A percentile compares a stretch with the other conserved stretches of the same genome.
Evolutionary conservation across 2,888 invertebrate species (phyloP).

Genomic region (Seira musarum): DNA sequence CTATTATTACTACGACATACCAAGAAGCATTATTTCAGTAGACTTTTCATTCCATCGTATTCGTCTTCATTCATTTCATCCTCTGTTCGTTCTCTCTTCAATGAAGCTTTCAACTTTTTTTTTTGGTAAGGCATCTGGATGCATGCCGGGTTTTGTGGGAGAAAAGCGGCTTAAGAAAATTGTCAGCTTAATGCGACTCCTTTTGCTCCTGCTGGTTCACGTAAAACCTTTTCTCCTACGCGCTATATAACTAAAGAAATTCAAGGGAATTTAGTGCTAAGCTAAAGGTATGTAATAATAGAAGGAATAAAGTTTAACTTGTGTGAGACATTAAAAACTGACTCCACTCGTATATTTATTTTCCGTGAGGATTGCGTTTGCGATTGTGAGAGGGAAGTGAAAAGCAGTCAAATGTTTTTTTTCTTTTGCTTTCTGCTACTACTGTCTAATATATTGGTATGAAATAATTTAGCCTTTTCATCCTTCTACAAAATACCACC

Average conservation of each 20-base stretch:
- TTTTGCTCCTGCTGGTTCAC: slow-evolving; percentile 18
- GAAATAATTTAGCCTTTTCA: slow-evolving; percentile 42
- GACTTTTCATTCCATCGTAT: slow-evolving; percentile 21
- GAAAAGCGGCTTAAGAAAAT: slow-evolving; percentile 57
- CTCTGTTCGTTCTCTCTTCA: slow-evolving; percentile 4
- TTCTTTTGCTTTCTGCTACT: neutral
- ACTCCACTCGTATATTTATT: slow-evolving; percentile 13
- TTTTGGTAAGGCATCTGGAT: slow-evolving; percentile 40
- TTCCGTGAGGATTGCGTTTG: slow-evolving; percentile 2
- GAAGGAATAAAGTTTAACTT: slow-evolving; percentile 4
- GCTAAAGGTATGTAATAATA: slow-evolving; percentile 22
- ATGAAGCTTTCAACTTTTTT: slow-evolving; percentile 33
- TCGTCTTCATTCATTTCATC: slow-evolving; percentile 16
- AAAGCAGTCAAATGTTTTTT: slow-evolving; percentile 19
- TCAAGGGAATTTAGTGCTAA: slow-evolving; percentile 1
- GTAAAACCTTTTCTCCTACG: slow-evolving; percentile 14
- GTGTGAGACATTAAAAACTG: slow-evolving; percentile 13
- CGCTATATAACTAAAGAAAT: neutral
- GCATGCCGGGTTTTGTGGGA: slow-evolving; percentile 43
- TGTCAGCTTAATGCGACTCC: slow-evolving; percentile 49
- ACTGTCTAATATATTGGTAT: slow-evolving; percentile 28
- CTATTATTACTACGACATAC: slow-evolving; percentile 20
- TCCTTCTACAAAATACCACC: slow-evolving; percentile 15
- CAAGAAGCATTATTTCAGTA: slow-evolving; percentile 18
- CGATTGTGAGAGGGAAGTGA: slow-evolving; percentile 4